Evolutionary conservation across 1,140 invertebrate genomes (phyloP), one percentile per base, ranked within the genome.

Genomic region (Tribolium castaneum): DNA sequence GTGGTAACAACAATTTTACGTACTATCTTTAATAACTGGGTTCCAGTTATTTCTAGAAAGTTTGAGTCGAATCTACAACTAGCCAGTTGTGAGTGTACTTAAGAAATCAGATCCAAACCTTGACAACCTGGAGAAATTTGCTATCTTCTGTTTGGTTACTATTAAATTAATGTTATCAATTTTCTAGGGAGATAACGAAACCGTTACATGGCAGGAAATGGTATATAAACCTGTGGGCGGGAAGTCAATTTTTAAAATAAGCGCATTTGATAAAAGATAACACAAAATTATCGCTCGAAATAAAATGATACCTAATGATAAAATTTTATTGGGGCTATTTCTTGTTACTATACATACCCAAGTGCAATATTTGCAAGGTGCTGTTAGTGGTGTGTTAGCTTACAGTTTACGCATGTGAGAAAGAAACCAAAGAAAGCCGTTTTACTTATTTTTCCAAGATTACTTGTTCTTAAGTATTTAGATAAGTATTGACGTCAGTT

Each of bases 321-420:
- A 30, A 66, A 66, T 2, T n/a, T 34, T 35, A 35, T 22, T 66
- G 59, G 59, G 22, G 30, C 16, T 66, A 66, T 14, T 12, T 66
- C 4, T 66, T 34, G 14, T 66, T 59, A 59, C 9, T 16, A 66
- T 66, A 66, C 59, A 66, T 66, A 66, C 59, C 59, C 14, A 66
- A 6, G 59, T 66, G 59, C 59, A 35, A 66, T 35, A 66, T 30
- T 66, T 66, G n/a, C 59, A 30, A 14, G 9, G 59, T 66, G 59
- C 59, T 66, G 59, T 66, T 66, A 66, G 59, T 66, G 30, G 5
- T 30, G 59, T 66, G 59, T 66, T 66, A 66, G 59, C 59, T 22
- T 30, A 3, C 10, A 59, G 35, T 7, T 66, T 66, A 66, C 59
- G 35, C 45, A 66, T 30, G 59, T 66, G 59, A 59, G 12, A 56